Evolutionary conservation across 2,113 vertebrate genomes (phyloP).

Genomic region (Arvicanthis niloticus): DNA sequence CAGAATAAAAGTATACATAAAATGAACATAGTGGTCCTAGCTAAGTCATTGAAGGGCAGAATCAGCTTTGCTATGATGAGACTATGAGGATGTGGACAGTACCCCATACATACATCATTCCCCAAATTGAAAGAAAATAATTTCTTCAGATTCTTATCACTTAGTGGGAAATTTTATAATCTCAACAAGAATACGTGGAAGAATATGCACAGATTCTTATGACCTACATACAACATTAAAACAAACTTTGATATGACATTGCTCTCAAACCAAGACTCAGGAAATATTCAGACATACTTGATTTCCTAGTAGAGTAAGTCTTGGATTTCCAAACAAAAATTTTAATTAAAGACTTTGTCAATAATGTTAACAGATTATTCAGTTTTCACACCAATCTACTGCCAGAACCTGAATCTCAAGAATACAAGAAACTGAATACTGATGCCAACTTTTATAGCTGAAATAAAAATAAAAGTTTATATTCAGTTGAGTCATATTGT

Average conservation of each 20-base stretch:
- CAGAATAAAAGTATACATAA: neutral
- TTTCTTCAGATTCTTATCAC: neutral
- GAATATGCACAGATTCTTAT: neutral
- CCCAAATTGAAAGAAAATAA: slow-evolving; percentile 14
- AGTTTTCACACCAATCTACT: neutral
- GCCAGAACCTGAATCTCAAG: neutral
- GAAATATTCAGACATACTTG: neutral
- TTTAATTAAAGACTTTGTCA: neutral
- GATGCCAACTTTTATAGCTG: neutral
- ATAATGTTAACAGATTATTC: neutral
- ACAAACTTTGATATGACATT: neutral
- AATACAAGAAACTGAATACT: neutral
- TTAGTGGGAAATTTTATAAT: neutral
- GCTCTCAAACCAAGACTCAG: neutral
- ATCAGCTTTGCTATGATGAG: neutral
- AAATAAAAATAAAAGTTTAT: neutral
- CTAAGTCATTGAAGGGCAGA: neutral
- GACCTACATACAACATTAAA: neutral
- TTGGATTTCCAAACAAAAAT: neutral
- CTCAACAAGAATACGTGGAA: neutral
- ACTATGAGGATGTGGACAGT: neutral
- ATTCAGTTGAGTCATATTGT: neutral
- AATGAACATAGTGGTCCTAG: neutral
- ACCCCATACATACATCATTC: neutral
- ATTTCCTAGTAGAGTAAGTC: neutral